These are phyloP conservation scores for Oscheius sp. DNA, from an alignment of 2,888 invertebrate genomes.

Conservation along the genomic window DNA sequence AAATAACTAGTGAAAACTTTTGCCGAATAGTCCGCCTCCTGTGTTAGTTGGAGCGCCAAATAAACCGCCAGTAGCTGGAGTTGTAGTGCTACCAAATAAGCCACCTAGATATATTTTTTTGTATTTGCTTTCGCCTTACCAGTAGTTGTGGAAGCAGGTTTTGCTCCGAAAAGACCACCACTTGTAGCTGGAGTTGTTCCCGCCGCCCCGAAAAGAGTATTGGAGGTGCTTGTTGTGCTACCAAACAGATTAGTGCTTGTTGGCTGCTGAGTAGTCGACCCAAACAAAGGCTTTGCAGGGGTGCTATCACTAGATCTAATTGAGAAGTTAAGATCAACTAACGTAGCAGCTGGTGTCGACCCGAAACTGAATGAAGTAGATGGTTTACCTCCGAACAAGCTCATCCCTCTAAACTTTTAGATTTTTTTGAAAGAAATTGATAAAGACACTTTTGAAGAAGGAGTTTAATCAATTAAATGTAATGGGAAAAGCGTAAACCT, in stretches of 20 bases:
- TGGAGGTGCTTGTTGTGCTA: slow-evolving; percentile 1
- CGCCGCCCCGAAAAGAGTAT: slow-evolving; percentile 1
- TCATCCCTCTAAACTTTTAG: background rate
- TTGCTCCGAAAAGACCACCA: slow-evolving; percentile 21
- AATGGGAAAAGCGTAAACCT: background rate
- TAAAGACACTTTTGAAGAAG: background rate
- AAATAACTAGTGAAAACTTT: no score
- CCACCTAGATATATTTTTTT: no score
- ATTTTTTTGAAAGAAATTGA: background rate
- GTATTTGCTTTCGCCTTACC: no score
- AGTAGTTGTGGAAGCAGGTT: no score
- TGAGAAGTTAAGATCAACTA: background rate
- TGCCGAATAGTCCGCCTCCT: slow-evolving; percentile 25
- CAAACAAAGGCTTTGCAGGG: slow-evolving; percentile 12
- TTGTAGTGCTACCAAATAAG: no score
- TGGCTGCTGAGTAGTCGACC: slow-evolving; percentile 5
- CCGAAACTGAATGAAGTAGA: slow-evolving; percentile 25
- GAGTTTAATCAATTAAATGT: background rate
- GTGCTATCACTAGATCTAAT: background rate
- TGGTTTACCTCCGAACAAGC: slow-evolving; percentile 25
- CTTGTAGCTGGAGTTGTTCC: background rate
- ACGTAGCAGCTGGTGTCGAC: background rate
- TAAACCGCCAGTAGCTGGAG: background rate
- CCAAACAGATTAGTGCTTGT: slow-evolving; percentile 16
- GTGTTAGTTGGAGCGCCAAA: slow-evolving; percentile 23